phyloP scores from a whole-genome alignment of 1,140 invertebrate genomes.

The Rhopalosiphum maidis region DNA sequence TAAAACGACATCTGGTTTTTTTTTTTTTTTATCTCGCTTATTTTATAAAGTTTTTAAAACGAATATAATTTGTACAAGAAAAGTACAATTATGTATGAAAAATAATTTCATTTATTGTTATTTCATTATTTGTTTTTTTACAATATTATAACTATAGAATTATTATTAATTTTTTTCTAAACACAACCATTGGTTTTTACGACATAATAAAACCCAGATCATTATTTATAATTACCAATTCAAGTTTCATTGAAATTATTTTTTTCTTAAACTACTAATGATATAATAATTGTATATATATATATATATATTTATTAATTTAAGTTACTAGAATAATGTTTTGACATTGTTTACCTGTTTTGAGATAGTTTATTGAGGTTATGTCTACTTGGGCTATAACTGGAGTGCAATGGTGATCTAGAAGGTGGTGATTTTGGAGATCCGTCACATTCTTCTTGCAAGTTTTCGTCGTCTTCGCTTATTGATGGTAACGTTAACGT shows the following conservation, averaged over 20 bases:
- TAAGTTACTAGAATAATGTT: neutral
- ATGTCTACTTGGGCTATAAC: constrained; percentile 70
- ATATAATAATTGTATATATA: too few species aligned
- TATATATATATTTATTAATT: neutral
- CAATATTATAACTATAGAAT: neutral
- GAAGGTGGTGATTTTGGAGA: constrained; percentile 62
- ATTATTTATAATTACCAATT: neutral
- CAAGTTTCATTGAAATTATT: neutral
- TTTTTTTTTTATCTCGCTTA: neutral
- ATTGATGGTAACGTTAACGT: constrained; percentile 86
- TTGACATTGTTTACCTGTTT: neutral
- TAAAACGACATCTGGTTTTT: neutral
- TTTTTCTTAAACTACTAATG: neutral
- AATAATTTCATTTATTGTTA: neutral
- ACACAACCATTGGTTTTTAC: neutral
- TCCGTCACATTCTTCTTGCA: constrained; percentile 74
- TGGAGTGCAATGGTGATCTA: constrained; percentile 66
- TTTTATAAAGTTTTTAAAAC: neutral
- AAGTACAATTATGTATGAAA: neutral
- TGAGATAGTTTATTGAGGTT: constrained; percentile 39
- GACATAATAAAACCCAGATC: neutral
- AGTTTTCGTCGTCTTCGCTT: constrained; percentile 90
- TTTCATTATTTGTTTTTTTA: neutral
- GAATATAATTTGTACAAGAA: neutral
- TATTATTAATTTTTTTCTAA: neutral